Conservation (phyloP, 2,113 vertebrate species). For the Platichthys flesus region DNA sequence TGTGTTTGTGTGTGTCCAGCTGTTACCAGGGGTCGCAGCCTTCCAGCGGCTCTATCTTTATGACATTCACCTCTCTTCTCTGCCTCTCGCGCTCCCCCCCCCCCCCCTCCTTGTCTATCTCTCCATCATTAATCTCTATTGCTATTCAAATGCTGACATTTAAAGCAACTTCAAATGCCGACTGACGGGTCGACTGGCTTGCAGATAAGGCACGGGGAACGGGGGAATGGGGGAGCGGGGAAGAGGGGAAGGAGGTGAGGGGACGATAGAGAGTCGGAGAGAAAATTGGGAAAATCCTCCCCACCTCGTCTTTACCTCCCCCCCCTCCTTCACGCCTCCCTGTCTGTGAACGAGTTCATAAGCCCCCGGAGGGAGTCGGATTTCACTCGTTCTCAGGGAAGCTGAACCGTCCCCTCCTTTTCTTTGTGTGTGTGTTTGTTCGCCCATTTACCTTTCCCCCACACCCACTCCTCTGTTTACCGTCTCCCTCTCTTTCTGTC, state of each 20-base stretch:
- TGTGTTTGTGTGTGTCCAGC: constrained; percentile 31
- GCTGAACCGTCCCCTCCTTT: constrained; percentile 43
- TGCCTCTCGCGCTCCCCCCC: constrained; percentile 19
- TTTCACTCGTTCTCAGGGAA: constrained; percentile 67
- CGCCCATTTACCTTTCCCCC: constrained; percentile 47
- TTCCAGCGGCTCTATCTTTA: constrained; percentile 63
- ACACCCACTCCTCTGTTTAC: constrained; percentile 58
- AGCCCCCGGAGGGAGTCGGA: constrained; percentile 58
- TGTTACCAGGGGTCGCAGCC: constrained; percentile 38
- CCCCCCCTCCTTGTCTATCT: constrained; percentile 49
- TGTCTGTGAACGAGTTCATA: constrained; percentile 62
- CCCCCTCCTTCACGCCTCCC: constrained; percentile 14
- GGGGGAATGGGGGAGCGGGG: constrained; percentile 8
- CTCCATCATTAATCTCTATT: constrained; percentile 71
- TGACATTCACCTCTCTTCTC: constrained; percentile 61
- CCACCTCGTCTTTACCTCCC: constrained; percentile 48
- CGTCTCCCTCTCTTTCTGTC: constrained; percentile 22
- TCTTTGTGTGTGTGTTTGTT: constrained; percentile 47
- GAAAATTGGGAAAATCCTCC: constrained; percentile 56
- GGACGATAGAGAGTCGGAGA: constrained; percentile 14
- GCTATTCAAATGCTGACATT: constrained; percentile 81
- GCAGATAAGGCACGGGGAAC: constrained; percentile 56
- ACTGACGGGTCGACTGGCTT: constrained; percentile 38
- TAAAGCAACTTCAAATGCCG: constrained; percentile 69
- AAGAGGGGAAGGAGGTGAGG: constrained; percentile 3